Evolutionary conservation across 2,113 vertebrate genomes (phyloP).

Genomic region (Ancistrus triradiatus): DNA sequence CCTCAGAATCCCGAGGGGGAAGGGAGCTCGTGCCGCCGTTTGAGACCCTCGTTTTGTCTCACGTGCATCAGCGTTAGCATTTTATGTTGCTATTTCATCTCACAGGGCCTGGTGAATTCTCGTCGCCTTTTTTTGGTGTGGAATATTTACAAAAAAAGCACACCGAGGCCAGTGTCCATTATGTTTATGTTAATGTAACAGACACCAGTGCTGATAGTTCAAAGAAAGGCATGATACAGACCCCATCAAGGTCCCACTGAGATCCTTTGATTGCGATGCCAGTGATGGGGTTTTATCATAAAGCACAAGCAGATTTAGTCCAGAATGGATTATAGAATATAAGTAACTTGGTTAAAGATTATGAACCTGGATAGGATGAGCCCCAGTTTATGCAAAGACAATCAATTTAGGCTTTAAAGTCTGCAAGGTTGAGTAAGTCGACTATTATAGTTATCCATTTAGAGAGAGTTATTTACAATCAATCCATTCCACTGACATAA

Average conservation of each 20-base stretch:
- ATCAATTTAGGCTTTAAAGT: background rate
- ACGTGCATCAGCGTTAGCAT: background rate
- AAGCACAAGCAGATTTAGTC: constrained; percentile 6
- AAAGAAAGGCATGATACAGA: constrained; percentile 32
- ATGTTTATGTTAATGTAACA: constrained; percentile 57
- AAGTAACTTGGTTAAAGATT: constrained; percentile 20
- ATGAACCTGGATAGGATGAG: background rate
- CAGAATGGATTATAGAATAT: constrained; percentile 28
- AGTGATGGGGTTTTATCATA: constrained; percentile 16
- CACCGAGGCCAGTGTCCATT: too few species aligned
- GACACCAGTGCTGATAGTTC: constrained; percentile 43
- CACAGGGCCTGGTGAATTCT: too few species aligned
- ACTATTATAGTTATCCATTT: too few species aligned
- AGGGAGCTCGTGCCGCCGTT: constrained; percentile 35
- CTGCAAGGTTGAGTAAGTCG: too few species aligned
- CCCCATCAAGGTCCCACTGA: constrained; percentile 55
- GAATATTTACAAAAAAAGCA: too few species aligned
- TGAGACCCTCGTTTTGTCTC: constrained; percentile 3
- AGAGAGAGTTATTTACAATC: too few species aligned
- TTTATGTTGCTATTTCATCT: background rate
- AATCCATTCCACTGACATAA: too few species aligned
- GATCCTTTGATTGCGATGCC: constrained; percentile 41
- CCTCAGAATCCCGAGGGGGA: constrained; percentile 52
- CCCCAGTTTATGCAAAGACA: background rate
- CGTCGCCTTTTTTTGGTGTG: too few species aligned